Base-by-base conservation (phyloP, 2,888 invertebrate genomes). In the Athalia cordata region DNA sequence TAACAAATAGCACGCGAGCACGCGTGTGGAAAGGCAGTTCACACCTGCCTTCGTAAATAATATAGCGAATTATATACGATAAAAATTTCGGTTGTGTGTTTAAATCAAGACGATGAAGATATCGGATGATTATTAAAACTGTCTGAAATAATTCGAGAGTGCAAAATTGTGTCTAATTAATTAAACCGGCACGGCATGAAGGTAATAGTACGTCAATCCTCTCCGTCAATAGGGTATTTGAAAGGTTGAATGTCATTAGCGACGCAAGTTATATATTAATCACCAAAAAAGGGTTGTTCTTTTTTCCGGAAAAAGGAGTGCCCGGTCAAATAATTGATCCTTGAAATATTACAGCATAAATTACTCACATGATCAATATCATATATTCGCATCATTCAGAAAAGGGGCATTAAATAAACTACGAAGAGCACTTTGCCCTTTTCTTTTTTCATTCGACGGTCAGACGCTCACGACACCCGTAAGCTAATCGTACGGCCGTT, bases 11-110 rank as follows among this genome's bases (percentile, higher is more conserved):
- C 72, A 52, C 62, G 62, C 77, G 52, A 62, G 13, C 49, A 78
- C 43, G 77, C 77, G 77, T 78, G 77, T 70, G 49, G 11, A 62
- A 52, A 59, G 59, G 77, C 72, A 72, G 50, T 78, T 78, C 77
- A 62, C 77, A 78, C 72, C 72, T 72, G 15, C n/a, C 70, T 61
- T 47, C 59, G 47, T 70, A 78, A 78, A 70, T 78, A 78, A 61
- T 68, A 70, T 29, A 15, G 43, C 70, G 77, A 61, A 72, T 59
- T 70, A 15, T 49, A 45, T 61, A 72, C 77, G 77, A 78, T 78
- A 70, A 78, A 78, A 47, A 72, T 78, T 77, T 47, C 66, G 29
- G 50, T 52, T 68, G 29, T 68, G 52, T 52, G 68, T 52, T 29
- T 55, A 52, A 50, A 52, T 49, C 29, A 68, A 29, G 55, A 50